Base-by-base conservation (phyloP, 2,113 vertebrate species). In the Brachyhypopomus gauderio region DNA sequence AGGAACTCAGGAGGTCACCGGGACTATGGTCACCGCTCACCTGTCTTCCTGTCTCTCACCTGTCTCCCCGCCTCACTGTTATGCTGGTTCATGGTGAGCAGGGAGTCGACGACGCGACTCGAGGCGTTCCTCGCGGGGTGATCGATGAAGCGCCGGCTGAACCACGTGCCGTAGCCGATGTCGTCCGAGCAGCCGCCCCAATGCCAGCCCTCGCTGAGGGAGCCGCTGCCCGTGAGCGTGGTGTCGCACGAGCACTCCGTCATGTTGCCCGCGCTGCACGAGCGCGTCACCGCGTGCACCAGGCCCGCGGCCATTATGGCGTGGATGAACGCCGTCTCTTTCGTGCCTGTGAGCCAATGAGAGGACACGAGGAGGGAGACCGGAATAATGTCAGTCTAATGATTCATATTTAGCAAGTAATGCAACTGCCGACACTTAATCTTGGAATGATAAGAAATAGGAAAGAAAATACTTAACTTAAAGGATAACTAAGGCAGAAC, bases 161-260 rank as follows among this genome's bases (percentile, higher is more conserved):
- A 95, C 74, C 94, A 88, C 90, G 94, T 96, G 34, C 96, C 97
- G 0, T 97, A 98, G 84, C 93, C 95, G 85, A 97, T 92, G 6
- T 98, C 93, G 14, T 99, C 98, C 0, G 98, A 98, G 88, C 98
- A 99, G 88, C 98, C 97, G 0, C 97, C 97, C 98, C 98, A 99
- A 79, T 98, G 95, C 98, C 98, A 99, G 67, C 95, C 95, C 88
- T 96, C 95, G 0, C 75, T 89, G 1, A 92, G 72, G 0, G 94
- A 95, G 79, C 94, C 93, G 0, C 92, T 92, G 0, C 93, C 94
- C 64, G 89, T 92, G 82, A 96, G 92, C 27, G 75, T 92, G 0
- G 80, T 75, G 34, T 97, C 97, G 0, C 98, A 98, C 75, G 97
- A 96, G 19, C 98, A 99, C 88, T 97, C 97, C 0, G 96, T 97